A percentile compares a stretch with the other conserved stretches of the same genome.
Conservation (phyloP, 2,888 invertebrate species). For the Sarcophaga subvicina region DNA sequence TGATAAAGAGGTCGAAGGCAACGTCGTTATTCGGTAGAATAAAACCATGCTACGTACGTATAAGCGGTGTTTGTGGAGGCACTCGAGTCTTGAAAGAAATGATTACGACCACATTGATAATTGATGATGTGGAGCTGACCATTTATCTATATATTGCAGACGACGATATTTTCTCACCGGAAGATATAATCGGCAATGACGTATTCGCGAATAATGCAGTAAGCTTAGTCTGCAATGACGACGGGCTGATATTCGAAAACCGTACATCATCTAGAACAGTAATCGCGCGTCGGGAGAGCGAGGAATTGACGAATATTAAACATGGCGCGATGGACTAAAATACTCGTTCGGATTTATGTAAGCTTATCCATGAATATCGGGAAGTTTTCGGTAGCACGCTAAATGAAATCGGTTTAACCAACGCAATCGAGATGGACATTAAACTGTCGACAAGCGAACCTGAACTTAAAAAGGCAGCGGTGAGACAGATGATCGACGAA, state of each 20-base stretch:
- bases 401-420: conserved; percentile 53
- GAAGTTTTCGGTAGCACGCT: conserved; percentile 45
- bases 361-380: conserved; percentile 33
- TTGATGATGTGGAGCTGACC: conserved; percentile 29
- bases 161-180: conserved; percentile 50
- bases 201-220: conserved; percentile 22
- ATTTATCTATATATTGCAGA: conserved; percentile 44
- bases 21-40: too few species aligned
- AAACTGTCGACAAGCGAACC: conserved; percentile 39
- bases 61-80: too few species aligned
- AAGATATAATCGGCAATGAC: conserved; percentile 58
- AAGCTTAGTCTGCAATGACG: too few species aligned
- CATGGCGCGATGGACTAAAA: background rate
- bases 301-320: too few species aligned
- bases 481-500: conserved; percentile 56
- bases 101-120: too few species aligned
- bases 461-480: conserved; percentile 44
- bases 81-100: too few species aligned
- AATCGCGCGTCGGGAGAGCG: too few species aligned
- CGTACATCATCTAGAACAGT: too few species aligned
- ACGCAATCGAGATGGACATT: conserved; percentile 60
- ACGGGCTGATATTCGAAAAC: too few species aligned
- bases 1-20: too few species aligned
- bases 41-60: too few species aligned
- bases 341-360: conserved; percentile 7